Evolutionary conservation across 2,797 vertebrate genomes (phyloP).

Genomic region (Sebastes aleutianus): DNA sequence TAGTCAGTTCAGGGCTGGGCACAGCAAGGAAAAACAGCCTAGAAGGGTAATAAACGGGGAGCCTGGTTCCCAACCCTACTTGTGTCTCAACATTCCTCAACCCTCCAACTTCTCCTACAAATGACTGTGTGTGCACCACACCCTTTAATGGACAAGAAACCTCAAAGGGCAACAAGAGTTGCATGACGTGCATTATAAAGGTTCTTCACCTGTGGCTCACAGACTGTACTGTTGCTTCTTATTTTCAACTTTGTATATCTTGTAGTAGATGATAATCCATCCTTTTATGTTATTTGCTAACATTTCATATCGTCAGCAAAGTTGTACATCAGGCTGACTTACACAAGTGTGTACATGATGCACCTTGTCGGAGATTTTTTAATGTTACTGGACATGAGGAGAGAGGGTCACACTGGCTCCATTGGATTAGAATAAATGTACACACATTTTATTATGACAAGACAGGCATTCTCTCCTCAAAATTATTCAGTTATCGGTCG

Average conservation of each 20-base stretch:
- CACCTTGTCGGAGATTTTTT: background rate
- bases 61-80: background rate
- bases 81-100: conserved; percentile 15
- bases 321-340: background rate
- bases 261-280: background rate
- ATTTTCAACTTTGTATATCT: background rate
- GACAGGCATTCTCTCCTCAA: background rate
- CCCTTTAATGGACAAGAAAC: background rate
- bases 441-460: background rate
- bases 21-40: background rate
- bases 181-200: background rate
- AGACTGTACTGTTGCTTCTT: background rate
- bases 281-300: background rate
- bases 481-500: background rate
- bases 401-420: background rate
- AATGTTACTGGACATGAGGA: background rate
- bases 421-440: background rate
- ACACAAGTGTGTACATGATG: background rate
- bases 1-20: background rate
- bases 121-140: background rate
- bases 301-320: background rate
- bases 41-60: background rate
- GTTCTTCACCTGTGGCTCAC: no score
- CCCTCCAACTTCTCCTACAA: background rate
- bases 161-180: background rate